Evolutionary conservation across 1,140 invertebrate genomes (phyloP), one percentile per base, ranked within the genome.

Genomic region (Drosophila pseudoananassae): DNA sequence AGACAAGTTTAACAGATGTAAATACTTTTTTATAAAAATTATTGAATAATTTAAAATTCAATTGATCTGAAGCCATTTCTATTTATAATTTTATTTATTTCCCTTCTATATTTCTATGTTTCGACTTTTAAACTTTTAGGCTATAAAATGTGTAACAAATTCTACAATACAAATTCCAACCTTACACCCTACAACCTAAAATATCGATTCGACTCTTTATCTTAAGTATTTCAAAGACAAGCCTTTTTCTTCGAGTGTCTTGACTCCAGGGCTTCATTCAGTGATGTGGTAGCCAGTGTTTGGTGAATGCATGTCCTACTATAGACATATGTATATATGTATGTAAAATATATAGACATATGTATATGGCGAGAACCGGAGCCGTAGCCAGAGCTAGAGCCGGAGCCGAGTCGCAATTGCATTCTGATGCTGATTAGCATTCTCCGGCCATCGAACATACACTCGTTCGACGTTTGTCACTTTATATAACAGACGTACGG

Each of bases 391-490:
- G 7, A 33, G 7, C 31, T 9, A n/a, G 10, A 36, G 33, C 33
- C 33, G 33, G 12, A 27, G 47, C 57, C 64, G 64, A 78, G 65
- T 79, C 61, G 76, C 81, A 84, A 69, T 80, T 84, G 81, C 80
- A 85, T 85, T 73, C 56, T 69, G 76, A 84, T 76, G 51, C 23
- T 40, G 76, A 84, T 83, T 80, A 77, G 52, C 56, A 80, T 80
- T 66, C 43, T 31, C 45, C 51, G 75, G 10, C 40, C 55, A 45
- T 65, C 58, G 52, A 29, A 23, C 10, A 10, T 12, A 55, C 31
- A 49, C 40, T 63, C 43, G 57, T 52, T 61, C 51, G 60, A 64
- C 29, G 53, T 66, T 77, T 68, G 71, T 73, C 76, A 66, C 27
- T 65, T 85, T 80, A 76, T 85, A 84, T 80, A 80, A 76, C 47